Evolutionary conservation across 2,888 invertebrate species (phyloP), one percentile per base, ranked within the genome.

Genomic region (Xestia ashworthii): DNA sequence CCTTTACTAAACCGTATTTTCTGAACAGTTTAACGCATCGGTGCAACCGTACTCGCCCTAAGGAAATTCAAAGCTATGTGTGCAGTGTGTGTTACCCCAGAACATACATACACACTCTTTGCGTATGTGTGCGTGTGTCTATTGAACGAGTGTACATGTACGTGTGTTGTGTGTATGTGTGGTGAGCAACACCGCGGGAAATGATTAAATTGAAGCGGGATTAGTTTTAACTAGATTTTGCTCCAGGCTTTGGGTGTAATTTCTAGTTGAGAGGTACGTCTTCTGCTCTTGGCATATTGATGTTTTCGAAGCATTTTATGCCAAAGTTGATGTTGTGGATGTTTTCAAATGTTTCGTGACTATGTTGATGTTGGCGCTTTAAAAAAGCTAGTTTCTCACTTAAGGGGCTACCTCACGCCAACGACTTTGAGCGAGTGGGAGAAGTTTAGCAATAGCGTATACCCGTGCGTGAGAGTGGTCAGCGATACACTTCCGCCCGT

Each of bases 161-260:
- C 67, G 53, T 11, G 53, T 60, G 55, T 14, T n/a, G 25, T 66
- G 12, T 73, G 32, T 4, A 25, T 76, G 77, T 78, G 70, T 79
- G 71, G 22, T 14, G 12, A 78, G 76, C 55, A 68, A 76, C 78
- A 74, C 70, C 72, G 72, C 84, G 76, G 88, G 81, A 88, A 86
- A 75, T 58, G 76, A 46, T 76, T 78, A 86, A 83, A 87, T 88
- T 88, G 79, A 67, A 86, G 62, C 78, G 80, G 71, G 76, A 87
- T 87, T 87, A 78, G 81, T 83, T 86, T 78, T 80, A 86, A 88
- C 88, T 75, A 77, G 76, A 74, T 83, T 76, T 53, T 58, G 68
- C 70, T 74, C 46, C 70, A 44, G 84, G 80, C 74, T 81, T 86
- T 69, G 62, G 60, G 22, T 75, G 74, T 71, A 72, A 75, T 86